These are phyloP conservation scores for Glyphotaelius pellucidus DNA, from an alignment of 2,888 invertebrate genomes.

Conservation along the genomic window DNA sequence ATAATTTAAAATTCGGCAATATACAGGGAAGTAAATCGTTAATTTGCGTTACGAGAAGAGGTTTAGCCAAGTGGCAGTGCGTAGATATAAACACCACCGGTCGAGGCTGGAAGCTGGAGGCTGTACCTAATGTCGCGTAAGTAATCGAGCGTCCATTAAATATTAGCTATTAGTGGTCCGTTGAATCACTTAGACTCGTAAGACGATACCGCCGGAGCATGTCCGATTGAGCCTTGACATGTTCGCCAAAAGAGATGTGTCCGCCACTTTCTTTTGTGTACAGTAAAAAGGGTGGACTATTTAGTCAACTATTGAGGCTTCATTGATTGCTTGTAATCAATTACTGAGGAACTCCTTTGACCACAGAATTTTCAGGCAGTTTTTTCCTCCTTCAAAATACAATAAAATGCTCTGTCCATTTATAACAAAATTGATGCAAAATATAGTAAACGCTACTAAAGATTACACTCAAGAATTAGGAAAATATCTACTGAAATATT, in stretches of 20 bases:
- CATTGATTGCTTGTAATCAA: conserved; percentile 32
- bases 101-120: conserved; percentile 68
- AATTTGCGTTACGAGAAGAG: conserved; percentile 46
- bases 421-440: neutral
- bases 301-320: neutral
- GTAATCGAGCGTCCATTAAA: conserved; percentile 66
- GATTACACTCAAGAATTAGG: too few relatives aligned
- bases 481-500: too few relatives aligned
- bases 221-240: conserved; percentile 59
- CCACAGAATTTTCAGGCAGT: conserved; percentile 51
- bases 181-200: conserved; percentile 64
- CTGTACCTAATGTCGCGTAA: conserved; percentile 67
- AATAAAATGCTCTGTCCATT: neutral
- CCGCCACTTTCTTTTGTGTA: conserved; percentile 68
- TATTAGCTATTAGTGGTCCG: conserved; percentile 66
- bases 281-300: conserved; percentile 63
- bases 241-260: conserved; percentile 55
- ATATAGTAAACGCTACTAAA: neutral
- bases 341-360: neutral
- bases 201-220: conserved; percentile 64
- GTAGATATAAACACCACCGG: conserved; percentile 21
- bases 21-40: conserved; percentile 5
- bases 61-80: conserved; percentile 15
- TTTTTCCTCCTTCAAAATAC: neutral
- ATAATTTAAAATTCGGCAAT: neutral